Conservation (phyloP, 2,888 invertebrate genomes). For the Orgyia antiqua region DNA sequence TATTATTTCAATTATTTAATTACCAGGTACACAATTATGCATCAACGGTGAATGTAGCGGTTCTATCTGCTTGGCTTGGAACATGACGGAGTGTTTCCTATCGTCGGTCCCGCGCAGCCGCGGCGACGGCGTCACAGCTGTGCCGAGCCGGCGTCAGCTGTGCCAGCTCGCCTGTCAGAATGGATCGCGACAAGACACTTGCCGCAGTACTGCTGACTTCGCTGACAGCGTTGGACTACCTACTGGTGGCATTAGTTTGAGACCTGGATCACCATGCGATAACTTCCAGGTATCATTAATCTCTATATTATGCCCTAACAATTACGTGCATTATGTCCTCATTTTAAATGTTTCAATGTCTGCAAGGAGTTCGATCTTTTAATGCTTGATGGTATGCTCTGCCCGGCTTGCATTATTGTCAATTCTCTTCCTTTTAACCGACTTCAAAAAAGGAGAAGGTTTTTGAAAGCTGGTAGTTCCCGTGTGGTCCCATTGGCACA, state of each 20-base stretch:
- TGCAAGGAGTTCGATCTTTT: no score
- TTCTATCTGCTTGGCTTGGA: constrained; percentile 96
- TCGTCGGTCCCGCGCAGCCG: constrained; percentile 84
- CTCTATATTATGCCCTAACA: no score
- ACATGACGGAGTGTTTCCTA: constrained; percentile 96
- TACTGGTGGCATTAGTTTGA: constrained; percentile 88
- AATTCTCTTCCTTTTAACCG: no score
- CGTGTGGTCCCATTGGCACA: no score
- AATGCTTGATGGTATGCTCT: no score
- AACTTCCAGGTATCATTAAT: constrained; percentile 96
- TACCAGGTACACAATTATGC: constrained; percentile 86
- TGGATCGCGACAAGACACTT: constrained; percentile 84
- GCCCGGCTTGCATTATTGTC: no score
- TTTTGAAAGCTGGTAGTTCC: no score
- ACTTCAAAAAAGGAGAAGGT: no score
- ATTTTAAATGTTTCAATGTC: no score
- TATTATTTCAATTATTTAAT: no score
- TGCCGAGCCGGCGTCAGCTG: constrained; percentile 89
- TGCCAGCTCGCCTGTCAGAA: constrained; percentile 99
- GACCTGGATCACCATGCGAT: constrained; percentile 98
- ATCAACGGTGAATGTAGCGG: constrained; percentile 95
- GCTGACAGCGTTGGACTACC: constrained; percentile 85
- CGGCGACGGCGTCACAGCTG: constrained; percentile 62
- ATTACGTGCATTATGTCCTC: no score
- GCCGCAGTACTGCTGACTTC: constrained; percentile 93